Evolutionary conservation across 2,888 invertebrate species (phyloP), one percentile per base, ranked within the genome.

Genomic region (Linnaemya tessellans): DNA sequence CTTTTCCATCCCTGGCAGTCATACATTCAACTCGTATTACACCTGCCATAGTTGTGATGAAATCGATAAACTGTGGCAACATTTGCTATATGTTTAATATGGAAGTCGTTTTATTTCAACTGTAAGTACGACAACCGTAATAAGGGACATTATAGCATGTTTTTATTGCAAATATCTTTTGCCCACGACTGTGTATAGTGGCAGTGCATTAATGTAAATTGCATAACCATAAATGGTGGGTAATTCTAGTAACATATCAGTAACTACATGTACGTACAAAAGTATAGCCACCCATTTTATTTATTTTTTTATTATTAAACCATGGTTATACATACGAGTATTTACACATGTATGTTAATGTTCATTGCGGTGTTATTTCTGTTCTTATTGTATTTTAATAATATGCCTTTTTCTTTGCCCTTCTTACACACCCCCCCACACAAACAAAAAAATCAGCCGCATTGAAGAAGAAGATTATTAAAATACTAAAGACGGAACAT

Each of bases 301-400:
- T 60, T 18, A 15, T 65, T 20, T 43, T n/a, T n/a, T n/a, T n/a
- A n/a, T n/a, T 51, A n/a, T 35, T 15, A 5, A 25, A 30, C 20
- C 56, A n/a, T 43, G 5, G n/a, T 18, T 49, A 11, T 20, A 51
- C 20, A 20, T 51, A 49, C 49, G n/a, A n/a, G 3, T 56, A 18
- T 49, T 3, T 46, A 46, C 8, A 18, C n/a, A 20, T 64, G 20
- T 70, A 7, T 46, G 10, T 15, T 7, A 71, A 13, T 49, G 35
- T 67, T 67, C 20, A 46, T 35, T 43, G 30, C 30, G 30, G 8
- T 78, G 46, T 78, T 60, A 20, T 51, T 51, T 51, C 20, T 30
- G 20, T 51, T 49, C n/a, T 46, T 38, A 38, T 49, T 62, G 60
- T 62, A 35, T 11, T 30, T 65, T n/a, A 25, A 65, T n/a, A 46